Percentiles rank a stretch among this genome's conserved stretches.
Conservation (phyloP, 2,888 invertebrate species). For the Cylindroiulus punctatus region DNA sequence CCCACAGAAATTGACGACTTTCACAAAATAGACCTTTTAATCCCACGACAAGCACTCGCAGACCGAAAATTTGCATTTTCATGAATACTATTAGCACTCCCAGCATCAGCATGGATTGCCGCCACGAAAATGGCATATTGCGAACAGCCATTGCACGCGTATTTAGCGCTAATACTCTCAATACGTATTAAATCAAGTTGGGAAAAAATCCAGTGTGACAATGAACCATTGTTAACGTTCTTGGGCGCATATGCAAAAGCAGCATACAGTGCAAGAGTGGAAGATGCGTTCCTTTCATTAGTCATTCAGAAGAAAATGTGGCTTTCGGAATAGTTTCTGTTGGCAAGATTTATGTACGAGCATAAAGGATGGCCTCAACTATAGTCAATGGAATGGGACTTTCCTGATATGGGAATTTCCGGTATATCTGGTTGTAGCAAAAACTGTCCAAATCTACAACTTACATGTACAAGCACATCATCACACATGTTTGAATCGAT, state of each 20-base stretch:
- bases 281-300: background rate
- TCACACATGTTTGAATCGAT: too few species aligned
- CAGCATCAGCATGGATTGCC: background rate
- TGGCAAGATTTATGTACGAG: background rate
- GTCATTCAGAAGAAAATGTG: background rate
- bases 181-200: background rate
- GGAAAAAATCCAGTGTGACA: background rate
- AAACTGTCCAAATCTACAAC: too few species aligned
- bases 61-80: background rate
- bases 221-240: background rate
- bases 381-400: too few species aligned
- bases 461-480: too few species aligned
- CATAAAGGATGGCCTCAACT: too few species aligned
- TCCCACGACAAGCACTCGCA: background rate
- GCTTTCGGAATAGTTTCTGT: background rate
- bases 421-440: too few species aligned
- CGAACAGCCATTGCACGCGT: background rate
- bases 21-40: background rate
- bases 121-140: background rate
- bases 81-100: background rate
- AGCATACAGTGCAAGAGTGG: background rate
- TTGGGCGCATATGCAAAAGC: background rate
- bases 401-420: too few species aligned
- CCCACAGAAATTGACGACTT: background rate
- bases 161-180: background rate